Base-by-base conservation (phyloP, 2,888 invertebrate species). In the Philaethria dido region DNA sequence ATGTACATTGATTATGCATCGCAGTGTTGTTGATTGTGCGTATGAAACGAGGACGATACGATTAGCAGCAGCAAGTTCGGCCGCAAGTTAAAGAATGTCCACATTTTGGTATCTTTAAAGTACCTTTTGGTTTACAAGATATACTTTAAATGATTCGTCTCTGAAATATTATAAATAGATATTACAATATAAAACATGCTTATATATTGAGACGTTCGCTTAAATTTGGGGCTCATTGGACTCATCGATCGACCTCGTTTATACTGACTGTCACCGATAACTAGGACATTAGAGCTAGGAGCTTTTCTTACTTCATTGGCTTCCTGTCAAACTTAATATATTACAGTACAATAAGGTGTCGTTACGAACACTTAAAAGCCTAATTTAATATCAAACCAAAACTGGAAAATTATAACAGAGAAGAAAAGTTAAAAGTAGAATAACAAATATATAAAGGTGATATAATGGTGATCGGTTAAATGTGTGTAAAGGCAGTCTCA, bases 171-270 rank as follows among this genome's bases (percentile, higher is more conserved):
- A n/a, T 42, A 3, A 42, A 42, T 1, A 16, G 1, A 44, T 6
- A 39, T 39, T 11, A 39, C n/a, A n/a, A n/a, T n/a, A n/a, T n/a
- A n/a, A n/a, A n/a, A 3, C 13, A n/a, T n/a, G 44, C 5, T 44
- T 16, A 0, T 44, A 16, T 16, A 8, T 16, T 16, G 8, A 2
- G 18, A 18, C 14, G 18, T 45, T 5, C 8, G 18, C 18, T 11
- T 3, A 45, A 16, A 45, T 45, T 47, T 47, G 0, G 20, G 22
- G 11, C 20, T 5, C 13, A 4, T n/a, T 3, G 3, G 25, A 13
- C n/a, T 20, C 36, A 55, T 64, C 60, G 68, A 61, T 60, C 54
- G 68, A 54, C 68, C 64, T 64, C 44, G 48, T 42, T 47, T 39
- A 6, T 20, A n/a, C 9, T n/a, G 14, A 8, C 9, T 16, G 55